A percentile compares a stretch with the other conserved stretches of the same genome.
phyloP scores from a whole-genome alignment of 2,113 vertebrate genomes.

The Clarias gariepinus region DNA sequence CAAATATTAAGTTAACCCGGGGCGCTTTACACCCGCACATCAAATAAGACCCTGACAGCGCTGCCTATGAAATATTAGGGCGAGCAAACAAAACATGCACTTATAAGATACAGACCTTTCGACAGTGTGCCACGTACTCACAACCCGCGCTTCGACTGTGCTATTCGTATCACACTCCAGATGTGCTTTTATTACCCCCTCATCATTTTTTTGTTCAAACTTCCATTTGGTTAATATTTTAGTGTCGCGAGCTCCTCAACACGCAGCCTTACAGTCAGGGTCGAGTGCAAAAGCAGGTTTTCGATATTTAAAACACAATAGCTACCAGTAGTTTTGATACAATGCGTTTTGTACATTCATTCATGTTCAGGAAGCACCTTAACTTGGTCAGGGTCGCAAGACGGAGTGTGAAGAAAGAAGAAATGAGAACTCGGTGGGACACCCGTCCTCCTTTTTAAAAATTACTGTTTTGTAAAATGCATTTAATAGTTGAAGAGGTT shows the following conservation, averaged over 20 bases:
- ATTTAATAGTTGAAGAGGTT: too few relatives aligned
- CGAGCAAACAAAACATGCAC: constrained; percentile 42
- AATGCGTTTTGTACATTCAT: background rate
- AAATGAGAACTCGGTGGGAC: background rate
- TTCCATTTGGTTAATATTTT: constrained; percentile 22
- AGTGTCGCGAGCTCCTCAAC: background rate
- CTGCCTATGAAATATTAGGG: constrained; percentile 41
- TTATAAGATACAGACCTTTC: constrained; percentile 31
- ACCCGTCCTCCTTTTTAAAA: background rate
- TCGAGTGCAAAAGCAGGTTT: background rate
- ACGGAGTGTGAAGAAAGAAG: background rate
- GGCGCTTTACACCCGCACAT: constrained; percentile 42
- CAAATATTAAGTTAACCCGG: constrained; percentile 57
- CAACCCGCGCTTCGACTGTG: constrained; percentile 24
- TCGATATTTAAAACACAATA: background rate
- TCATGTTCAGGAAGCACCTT: background rate
- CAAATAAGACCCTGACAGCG: constrained; percentile 28
- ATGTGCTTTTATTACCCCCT: constrained; percentile 31
- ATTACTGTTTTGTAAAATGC: background rate
- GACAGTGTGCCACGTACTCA: constrained; percentile 15
- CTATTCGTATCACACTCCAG: constrained; percentile 37
- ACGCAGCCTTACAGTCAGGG: background rate
- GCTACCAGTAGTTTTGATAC: background rate
- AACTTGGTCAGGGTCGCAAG: background rate
- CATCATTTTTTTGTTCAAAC: constrained; percentile 17